These are phyloP conservation scores for Pseudorectes ferrugineus DNA, from an alignment of 2,113 vertebrate genomes.

Conservation along the genomic window DNA sequence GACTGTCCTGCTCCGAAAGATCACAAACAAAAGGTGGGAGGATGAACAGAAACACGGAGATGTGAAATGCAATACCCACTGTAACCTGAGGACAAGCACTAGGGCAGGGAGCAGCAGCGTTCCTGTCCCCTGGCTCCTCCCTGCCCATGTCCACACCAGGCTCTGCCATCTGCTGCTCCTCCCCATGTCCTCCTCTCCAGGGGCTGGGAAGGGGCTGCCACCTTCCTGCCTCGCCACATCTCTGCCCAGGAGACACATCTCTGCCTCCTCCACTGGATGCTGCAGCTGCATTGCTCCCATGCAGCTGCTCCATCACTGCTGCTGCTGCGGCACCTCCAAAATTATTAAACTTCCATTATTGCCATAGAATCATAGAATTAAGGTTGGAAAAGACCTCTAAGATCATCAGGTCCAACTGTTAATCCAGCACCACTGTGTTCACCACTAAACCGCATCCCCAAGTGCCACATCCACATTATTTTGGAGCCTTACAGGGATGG, in stretches of 20 bases:
- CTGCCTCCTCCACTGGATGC: fast-evolving
- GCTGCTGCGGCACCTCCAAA: neutral
- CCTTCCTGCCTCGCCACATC: fast-evolving
- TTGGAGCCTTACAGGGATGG: neutral
- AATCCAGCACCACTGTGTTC: neutral
- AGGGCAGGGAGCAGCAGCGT: neutral
- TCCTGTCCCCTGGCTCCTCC: neutral
- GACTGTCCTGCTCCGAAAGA: neutral
- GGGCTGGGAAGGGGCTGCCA: neutral
- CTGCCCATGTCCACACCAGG: fast-evolving
- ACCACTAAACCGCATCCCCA: fast-evolving
- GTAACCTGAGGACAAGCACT: neutral
- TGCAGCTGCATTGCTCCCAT: neutral
- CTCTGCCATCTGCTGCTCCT: neutral
- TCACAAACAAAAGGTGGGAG: neutral
- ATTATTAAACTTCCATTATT: neutral
- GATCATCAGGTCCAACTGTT: neutral
- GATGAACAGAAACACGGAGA: neutral
- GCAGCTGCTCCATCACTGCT: neutral
- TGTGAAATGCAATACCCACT: neutral
- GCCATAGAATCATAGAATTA: neutral
- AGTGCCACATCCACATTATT: neutral
- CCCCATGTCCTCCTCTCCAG: neutral
- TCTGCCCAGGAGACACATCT: neutral
- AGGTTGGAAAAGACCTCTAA: neutral